Conservation (phyloP, 2,797 vertebrate species). For the Nyctalus aviator region DNA sequence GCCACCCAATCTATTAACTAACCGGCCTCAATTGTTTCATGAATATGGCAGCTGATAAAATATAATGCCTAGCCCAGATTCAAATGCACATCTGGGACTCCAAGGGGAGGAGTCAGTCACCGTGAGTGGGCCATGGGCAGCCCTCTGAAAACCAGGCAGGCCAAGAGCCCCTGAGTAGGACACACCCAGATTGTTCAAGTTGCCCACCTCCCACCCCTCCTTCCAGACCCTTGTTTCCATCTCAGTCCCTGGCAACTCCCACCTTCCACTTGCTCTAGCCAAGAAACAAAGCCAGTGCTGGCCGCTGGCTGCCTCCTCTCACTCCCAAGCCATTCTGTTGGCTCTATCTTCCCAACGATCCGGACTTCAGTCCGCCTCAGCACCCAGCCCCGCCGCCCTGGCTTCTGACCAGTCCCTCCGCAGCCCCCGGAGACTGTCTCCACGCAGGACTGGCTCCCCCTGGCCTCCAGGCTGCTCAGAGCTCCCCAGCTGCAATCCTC, state of each 20-base stretch:
- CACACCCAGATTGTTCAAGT: background rate
- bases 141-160: background rate
- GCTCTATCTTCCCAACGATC: background rate
- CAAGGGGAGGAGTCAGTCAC: background rate
- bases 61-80: background rate
- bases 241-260: background rate
- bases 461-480: background rate
- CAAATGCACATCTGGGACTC: background rate
- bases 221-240: background rate
- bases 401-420: background rate
- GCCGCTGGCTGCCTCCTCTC: background rate
- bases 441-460: rapidly evolving
- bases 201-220: background rate
- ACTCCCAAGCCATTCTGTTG: background rate
- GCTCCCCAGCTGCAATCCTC: background rate
- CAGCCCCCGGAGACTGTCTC: background rate
- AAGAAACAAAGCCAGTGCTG: background rate
- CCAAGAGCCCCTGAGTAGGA: background rate
- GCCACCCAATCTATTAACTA: background rate
- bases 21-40: background rate
- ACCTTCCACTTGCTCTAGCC: background rate
- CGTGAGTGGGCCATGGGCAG: background rate
- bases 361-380: background rate
- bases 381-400: no score
- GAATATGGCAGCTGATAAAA: background rate